Percentiles rank a stretch among this genome's conserved stretches.
These are phyloP conservation scores for Amblyopsis rosae DNA, from an alignment of 2,113 vertebrate genomes.

Conservation along the genomic window DNA sequence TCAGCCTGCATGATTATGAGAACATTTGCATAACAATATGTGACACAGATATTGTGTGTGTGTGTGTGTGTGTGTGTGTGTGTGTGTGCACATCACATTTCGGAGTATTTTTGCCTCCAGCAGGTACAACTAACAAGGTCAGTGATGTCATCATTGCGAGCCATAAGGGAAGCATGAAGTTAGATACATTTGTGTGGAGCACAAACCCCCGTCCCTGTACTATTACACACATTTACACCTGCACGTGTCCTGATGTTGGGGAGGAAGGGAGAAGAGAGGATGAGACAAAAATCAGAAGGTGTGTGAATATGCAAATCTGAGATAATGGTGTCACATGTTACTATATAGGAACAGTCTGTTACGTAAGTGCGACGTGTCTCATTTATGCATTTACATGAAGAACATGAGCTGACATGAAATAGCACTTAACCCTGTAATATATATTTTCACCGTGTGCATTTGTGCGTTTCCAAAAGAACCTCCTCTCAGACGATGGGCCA, in stretches of 20 bases:
- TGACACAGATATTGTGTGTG: not conserved
- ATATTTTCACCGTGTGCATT: not conserved
- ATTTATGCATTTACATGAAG: not conserved
- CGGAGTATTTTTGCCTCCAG: conserved; percentile 11
- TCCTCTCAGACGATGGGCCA: not conserved
- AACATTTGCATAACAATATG: too few relatives aligned
- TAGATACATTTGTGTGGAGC: conserved; percentile 11
- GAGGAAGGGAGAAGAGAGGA: not conserved
- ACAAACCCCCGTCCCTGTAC: conserved; percentile 1
- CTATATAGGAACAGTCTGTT: not conserved
- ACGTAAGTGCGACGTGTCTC: not conserved
- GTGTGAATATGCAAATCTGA: not conserved
- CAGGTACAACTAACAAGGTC: conserved; percentile 24
- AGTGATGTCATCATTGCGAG: conserved; percentile 24
- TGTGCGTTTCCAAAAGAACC: not conserved
- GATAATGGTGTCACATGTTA: too few relatives aligned
- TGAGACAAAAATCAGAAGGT: conserved; percentile 27
- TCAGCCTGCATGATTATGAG: too few relatives aligned
- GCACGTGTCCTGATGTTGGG: not conserved
- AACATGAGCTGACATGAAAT: not conserved
- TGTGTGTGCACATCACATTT: not conserved
- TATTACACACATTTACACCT: conserved; percentile 17
- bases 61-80: not conserved
- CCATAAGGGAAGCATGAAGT: conserved; percentile 29
- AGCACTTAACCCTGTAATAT: not conserved